phyloP scores from a whole-genome alignment of 1,140 invertebrate genomes.

The Hormaphis cornu region DNA sequence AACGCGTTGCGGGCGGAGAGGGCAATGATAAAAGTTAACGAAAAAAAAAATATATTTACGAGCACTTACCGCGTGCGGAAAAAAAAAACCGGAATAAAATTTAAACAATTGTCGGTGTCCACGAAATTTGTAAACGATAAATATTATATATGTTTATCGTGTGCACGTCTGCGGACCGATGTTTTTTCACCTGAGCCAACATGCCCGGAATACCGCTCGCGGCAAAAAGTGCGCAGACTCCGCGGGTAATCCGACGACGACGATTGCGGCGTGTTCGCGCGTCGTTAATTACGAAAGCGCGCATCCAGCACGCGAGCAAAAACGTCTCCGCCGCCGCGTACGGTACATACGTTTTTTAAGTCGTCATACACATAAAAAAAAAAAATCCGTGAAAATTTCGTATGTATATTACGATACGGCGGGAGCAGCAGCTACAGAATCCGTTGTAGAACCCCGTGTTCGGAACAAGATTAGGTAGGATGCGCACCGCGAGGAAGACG shows the following conservation, averaged over 20 bases:
- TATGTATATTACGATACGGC: neutral
- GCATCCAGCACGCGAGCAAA: conserved; percentile 10
- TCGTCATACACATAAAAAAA: neutral
- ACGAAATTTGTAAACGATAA: conserved; percentile 31
- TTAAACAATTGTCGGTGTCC: conserved; percentile 27
- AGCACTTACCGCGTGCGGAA: no score
- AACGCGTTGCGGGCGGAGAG: neutral
- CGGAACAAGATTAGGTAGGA: no score
- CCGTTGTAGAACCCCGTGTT: no score
- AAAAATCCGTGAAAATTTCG: neutral
- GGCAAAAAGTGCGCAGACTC: no score
- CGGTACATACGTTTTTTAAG: neutral
- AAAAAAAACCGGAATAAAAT: conserved; percentile 14
- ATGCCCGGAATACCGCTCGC: conserved; percentile 17
- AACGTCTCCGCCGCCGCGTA: conserved; percentile 3
- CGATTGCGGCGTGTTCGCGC: no score
- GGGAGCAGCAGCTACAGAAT: no score
- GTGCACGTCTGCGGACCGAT: conserved; percentile 4
- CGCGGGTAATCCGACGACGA: no score
- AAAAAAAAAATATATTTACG: neutral
- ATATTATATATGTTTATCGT: neutral
- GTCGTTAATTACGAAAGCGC: conserved; percentile 31
- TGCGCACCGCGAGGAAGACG: no score
- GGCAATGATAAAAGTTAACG: neutral
- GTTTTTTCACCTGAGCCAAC: conserved; percentile 29